phyloP scores from a whole-genome alignment of 2,797 vertebrate genomes.

The Heteromormyrus szaboi region DNA sequence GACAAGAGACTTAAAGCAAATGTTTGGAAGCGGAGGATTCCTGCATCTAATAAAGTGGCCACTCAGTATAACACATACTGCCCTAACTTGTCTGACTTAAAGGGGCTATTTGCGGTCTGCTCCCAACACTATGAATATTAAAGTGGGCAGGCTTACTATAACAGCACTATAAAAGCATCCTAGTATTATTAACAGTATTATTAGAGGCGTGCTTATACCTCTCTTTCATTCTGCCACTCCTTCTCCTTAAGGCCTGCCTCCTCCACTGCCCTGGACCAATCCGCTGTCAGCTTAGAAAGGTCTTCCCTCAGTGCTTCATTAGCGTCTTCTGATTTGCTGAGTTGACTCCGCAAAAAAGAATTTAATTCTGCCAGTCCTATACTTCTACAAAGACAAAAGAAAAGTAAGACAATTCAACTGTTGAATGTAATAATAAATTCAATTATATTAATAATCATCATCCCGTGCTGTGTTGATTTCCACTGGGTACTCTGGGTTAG shows the following conservation, averaged over 20 bases:
- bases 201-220: constrained; percentile 51
- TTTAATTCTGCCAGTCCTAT: constrained; percentile 69
- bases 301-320: constrained; percentile 70
- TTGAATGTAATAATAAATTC: background rate
- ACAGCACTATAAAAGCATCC: background rate
- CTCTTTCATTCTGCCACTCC: constrained; percentile 67
- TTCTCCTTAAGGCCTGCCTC: constrained; percentile 67
- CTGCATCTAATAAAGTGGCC: background rate
- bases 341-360: constrained; percentile 62
- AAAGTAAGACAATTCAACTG: background rate
- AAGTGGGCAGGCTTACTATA: background rate
- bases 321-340: constrained; percentile 68
- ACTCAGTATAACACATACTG: background rate
- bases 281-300: constrained; percentile 69
- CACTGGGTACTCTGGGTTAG: background rate
- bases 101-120: background rate
- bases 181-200: background rate
- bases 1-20: background rate
- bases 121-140: background rate
- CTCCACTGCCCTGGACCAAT: constrained; percentile 72
- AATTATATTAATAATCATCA: background rate
- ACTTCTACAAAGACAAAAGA: constrained; percentile 54
- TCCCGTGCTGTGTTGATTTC: background rate
- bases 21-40: background rate
- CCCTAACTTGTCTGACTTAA: background rate